A percentile compares a stretch with the other conserved stretches of the same genome.
These are phyloP conservation scores for Hofmannophila pseudospretella DNA, from an alignment of 2,888 invertebrate species.

Conservation along the genomic window DNA sequence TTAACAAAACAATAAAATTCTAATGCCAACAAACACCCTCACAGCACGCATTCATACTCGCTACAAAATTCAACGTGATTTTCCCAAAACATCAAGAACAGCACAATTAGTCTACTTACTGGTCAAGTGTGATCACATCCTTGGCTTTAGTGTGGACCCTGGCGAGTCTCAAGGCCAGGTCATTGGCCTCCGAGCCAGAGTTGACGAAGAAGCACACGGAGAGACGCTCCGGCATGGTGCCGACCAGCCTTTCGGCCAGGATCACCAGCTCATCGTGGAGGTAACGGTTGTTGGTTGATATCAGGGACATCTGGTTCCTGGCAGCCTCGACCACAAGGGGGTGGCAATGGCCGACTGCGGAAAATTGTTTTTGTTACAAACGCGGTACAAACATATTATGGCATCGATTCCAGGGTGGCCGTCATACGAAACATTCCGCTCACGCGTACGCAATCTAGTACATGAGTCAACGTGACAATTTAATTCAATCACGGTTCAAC, in stretches of 20 bases:
- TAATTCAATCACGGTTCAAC: no score
- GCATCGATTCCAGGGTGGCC: no score
- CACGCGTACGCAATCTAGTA: no score
- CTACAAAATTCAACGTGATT: neutral
- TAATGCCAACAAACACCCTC: constrained; percentile 17
- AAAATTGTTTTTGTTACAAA: no score
- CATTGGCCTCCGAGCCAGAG: constrained; percentile 99
- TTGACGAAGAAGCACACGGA: constrained; percentile 98
- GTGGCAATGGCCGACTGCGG: constrained; percentile 97
- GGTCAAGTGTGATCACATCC: constrained; percentile 96
- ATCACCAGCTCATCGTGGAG: constrained; percentile 96
- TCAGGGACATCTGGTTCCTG: constrained; percentile 90
- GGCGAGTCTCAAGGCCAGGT: constrained; percentile 95
- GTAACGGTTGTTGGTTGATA: constrained; percentile 97
- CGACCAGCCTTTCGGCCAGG: constrained; percentile 89
- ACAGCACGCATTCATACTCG: neutral
- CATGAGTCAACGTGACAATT: no score
- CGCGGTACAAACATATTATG: no score
- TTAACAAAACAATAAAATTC: no score
- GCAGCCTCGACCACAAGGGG: constrained; percentile 95
- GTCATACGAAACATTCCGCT: no score
- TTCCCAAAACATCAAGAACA: no score
- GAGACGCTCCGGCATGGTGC: constrained; percentile 89
- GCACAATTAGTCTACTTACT: constrained; percentile 95
- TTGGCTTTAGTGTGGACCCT: constrained; percentile 91